Conservation (phyloP, 2,888 invertebrate genomes). For the Aethes cnicana region DNA sequence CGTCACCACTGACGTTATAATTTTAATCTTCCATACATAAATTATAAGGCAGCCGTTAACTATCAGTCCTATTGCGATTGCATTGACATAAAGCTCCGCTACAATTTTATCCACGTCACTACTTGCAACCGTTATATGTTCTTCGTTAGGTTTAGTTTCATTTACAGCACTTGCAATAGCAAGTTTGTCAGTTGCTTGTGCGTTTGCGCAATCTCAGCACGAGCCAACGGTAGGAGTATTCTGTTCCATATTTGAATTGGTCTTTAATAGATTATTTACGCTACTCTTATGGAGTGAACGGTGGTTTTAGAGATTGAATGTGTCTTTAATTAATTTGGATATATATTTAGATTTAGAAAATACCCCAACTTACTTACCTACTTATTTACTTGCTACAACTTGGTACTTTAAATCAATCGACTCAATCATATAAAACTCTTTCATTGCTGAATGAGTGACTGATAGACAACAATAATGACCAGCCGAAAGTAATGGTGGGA, state of each 20-base stretch:
- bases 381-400: no score
- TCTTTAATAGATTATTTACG: constrained; percentile 26
- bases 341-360: constrained; percentile 8
- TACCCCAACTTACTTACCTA: no score
- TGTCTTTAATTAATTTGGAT: constrained; percentile 7
- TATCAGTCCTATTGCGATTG: constrained; percentile 71
- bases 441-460: no score
- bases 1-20: constrained; percentile 62
- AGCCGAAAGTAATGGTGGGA: no score
- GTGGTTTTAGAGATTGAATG: constrained; percentile 4
- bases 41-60: constrained; percentile 71
- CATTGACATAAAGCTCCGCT: constrained; percentile 67
- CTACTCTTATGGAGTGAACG: constrained; percentile 23
- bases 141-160: constrained; percentile 42
- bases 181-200: constrained; percentile 44
- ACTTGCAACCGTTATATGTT: constrained; percentile 40
- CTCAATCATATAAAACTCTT: no score
- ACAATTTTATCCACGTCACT: constrained; percentile 45
- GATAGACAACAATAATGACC: no score
- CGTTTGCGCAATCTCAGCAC: constrained; percentile 63
- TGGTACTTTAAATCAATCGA: no score
- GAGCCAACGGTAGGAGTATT: constrained; percentile 51
- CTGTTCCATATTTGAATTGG: constrained; percentile 43
- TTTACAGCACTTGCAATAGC: constrained; percentile 29
- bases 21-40: constrained; percentile 72